phyloP scores from a whole-genome alignment of 2,888 invertebrate genomes.

The Eumacrocentrus americanus region DNA sequence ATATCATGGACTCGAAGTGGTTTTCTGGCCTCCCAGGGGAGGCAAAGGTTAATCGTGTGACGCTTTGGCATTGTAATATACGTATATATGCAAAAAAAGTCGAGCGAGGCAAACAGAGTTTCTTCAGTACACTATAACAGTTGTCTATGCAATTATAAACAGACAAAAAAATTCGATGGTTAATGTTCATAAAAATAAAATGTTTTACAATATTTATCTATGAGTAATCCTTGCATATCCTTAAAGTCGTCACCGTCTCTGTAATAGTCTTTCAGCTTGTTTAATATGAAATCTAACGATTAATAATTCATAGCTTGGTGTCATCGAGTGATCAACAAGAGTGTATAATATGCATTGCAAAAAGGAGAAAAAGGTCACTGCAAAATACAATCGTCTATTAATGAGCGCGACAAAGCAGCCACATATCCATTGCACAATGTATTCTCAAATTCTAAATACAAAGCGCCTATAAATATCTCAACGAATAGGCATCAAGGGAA shows the following conservation, averaged over 20 bases:
- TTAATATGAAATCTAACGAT: neutral
- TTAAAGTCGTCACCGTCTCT: too few species aligned
- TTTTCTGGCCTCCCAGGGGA: conserved; percentile 35
- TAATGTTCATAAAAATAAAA: too few species aligned
- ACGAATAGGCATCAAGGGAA: conserved; percentile 4
- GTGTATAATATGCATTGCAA: too few species aligned
- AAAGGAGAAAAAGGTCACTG: conserved; percentile 10
- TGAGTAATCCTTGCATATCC: too few species aligned
- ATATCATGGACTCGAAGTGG: conserved; percentile 11
- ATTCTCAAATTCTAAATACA: neutral
- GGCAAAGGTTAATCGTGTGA: conserved; percentile 42
- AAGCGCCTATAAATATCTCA: neutral
- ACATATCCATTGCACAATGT: neutral
- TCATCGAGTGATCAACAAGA: neutral
- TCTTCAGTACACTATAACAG: neutral
- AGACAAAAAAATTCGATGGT: conserved; percentile 6
- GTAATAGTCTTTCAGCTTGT: neutral
- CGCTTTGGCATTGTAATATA: conserved; percentile 33
- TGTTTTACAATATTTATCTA: too few species aligned
- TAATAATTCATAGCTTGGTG: neutral
- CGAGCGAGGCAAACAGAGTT: conserved; percentile 18
- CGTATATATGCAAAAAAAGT: conserved; percentile 29
- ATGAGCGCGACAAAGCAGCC: conserved; percentile 4
- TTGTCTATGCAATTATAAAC: neutral
- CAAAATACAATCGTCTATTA: conserved; percentile 23